These are phyloP conservation scores for Scatophagus argus DNA, from an alignment of 2,113 vertebrate genomes.

Conservation along the genomic window DNA sequence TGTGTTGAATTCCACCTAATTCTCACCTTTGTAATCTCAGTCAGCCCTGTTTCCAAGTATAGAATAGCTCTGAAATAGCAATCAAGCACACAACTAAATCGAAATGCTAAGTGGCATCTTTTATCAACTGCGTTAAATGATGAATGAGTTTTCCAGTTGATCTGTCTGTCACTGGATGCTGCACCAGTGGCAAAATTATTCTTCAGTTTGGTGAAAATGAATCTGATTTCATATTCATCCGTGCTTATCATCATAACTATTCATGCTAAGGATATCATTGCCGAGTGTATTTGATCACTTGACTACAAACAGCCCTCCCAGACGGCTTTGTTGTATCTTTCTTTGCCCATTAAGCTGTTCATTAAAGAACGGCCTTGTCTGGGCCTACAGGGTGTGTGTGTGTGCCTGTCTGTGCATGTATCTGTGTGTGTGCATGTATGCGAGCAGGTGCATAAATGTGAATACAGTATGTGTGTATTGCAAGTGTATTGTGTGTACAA, in stretches of 20 bases:
- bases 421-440: not conserved
- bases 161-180: constrained; percentile 47
- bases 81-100: constrained; percentile 26
- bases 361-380: constrained; percentile 75
- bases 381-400: constrained; percentile 63
- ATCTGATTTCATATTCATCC: constrained; percentile 66
- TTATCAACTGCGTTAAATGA: constrained; percentile 43
- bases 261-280: constrained; percentile 65
- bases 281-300: constrained; percentile 72
- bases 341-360: constrained; percentile 76
- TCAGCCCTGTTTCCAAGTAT: constrained; percentile 1
- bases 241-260: constrained; percentile 60
- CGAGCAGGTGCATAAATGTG: constrained; percentile 1
- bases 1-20: not conserved
- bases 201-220: constrained; percentile 61
- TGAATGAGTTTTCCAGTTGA: constrained; percentile 52
- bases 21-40: not conserved
- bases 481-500: not conserved
- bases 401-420: not conserved
- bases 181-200: constrained; percentile 48
- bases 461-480: constrained; percentile 3
- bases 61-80: constrained; percentile 28
- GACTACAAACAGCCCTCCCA: constrained; percentile 74
- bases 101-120: constrained; percentile 47
- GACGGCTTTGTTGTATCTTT: constrained; percentile 75